Evolutionary conservation across 2,888 invertebrate species (phyloP).

Genomic region (Phasia obesa): DNA sequence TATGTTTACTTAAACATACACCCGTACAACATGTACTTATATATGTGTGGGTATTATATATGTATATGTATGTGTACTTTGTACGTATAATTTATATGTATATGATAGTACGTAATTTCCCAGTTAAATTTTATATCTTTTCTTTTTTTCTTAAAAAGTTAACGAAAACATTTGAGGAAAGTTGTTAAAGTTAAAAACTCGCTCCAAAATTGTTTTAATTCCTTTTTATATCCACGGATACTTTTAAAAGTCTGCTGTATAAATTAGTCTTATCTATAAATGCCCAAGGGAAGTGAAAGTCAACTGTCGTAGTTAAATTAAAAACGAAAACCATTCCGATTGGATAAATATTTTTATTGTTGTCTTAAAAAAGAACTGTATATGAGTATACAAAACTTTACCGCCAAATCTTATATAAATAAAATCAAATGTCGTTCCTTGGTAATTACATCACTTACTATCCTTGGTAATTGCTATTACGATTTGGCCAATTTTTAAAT

Average conservation of each 20-base stretch:
- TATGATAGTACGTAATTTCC: neutral
- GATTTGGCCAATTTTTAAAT: too few relatives aligned
- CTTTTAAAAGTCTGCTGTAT: slow-evolving; percentile 4
- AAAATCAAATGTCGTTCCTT: too few relatives aligned
- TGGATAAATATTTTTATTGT: slow-evolving; percentile 11
- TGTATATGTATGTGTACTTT: neutral
- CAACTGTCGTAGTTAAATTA: slow-evolving; percentile 44
- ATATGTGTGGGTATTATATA: neutral
- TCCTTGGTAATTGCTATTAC: too few relatives aligned
- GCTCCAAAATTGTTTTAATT: slow-evolving; percentile 38
- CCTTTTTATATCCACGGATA: slow-evolving; percentile 1
- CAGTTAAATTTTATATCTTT: slow-evolving; percentile 14
- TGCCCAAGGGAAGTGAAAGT: slow-evolving; percentile 41
- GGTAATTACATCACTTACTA: too few relatives aligned
- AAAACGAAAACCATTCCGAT: slow-evolving; percentile 48
- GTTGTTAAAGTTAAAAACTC: slow-evolving; percentile 36
- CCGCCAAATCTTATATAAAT: too few relatives aligned
- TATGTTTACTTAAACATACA: slow-evolving; percentile 27
- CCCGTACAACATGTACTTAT: neutral
- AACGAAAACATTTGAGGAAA: slow-evolving; percentile 47
- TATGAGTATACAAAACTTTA: too few relatives aligned
- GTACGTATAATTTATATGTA: too few relatives aligned
- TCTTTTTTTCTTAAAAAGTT: neutral
- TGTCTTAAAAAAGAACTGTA: too few relatives aligned
- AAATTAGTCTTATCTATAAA: slow-evolving; percentile 55